Evolutionary conservation across 2,888 invertebrate species (phyloP), one percentile per base, ranked within the genome.

Genomic region (Hipparchia semele): DNA sequence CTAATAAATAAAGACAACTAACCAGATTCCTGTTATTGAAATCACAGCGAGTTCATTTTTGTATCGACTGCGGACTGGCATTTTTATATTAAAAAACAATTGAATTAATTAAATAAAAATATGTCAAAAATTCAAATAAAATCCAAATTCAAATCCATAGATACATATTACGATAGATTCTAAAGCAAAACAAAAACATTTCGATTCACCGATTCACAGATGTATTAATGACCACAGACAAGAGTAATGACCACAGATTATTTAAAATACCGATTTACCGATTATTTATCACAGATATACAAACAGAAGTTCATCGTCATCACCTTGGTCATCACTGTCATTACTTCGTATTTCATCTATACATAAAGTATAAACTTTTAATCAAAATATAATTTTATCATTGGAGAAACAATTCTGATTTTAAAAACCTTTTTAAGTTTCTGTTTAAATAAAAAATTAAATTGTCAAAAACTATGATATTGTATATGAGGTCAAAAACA

Each of bases 31-130:
- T 69, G 59, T 76, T 78, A 33, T 60, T 46, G 81, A 78, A 74
- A 80, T 72, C 79, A 79, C 79, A 60, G 75, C 76, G 81, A 81
- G 65, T 82, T 82, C 79, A 78, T 77, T 84, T 86, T 83, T 79
- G 71, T 73, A 80, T 78, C 82, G 89, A 89, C 86, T 39, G 39
- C 39, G 39, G 39, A 39, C 39, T 92, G 89, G 87, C 91, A 90
- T 77, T 75, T 79, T 78, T 80, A 89, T 76, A 73, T 79, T 78
- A 80, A 7, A 39, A 68, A 92, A 91, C 90, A 90, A 91, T 79
- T 85, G 90, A 89, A 88, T 79, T 75, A 74, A 75, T 76, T 80
- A 79, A 75, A 68, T 64, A 60, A 78, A 79, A 82, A 71, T 60
- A 82, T 79, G 76, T 80, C 84, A 83, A 83, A 83, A 78, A 77